Evolutionary conservation across 92 coral and sea anemone genomes (phyloP).

Genomic region (Palythoa caribaeorum): DNA sequence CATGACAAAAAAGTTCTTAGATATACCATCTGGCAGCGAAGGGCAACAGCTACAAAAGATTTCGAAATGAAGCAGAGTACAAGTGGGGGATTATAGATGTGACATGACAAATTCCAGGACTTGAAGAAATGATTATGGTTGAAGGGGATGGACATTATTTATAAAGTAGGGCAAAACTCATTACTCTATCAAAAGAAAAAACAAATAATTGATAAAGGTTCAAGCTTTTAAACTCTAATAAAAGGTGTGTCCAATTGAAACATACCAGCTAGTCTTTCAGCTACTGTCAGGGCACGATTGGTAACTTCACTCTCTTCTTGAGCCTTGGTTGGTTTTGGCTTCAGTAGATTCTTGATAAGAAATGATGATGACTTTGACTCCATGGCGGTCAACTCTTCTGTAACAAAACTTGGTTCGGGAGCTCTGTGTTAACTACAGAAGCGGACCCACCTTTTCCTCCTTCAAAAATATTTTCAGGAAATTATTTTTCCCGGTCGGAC

Average conservation of each 20-base stretch:
- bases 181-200: slow-evolving; percentile 16
- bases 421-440: slow-evolving; percentile 22
- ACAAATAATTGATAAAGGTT: background rate
- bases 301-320: slow-evolving; percentile 39
- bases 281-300: slow-evolving; percentile 43
- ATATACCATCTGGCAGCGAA: background rate
- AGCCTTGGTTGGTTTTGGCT: slow-evolving; percentile 21
- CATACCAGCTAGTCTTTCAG: slow-evolving; percentile 49
- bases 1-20: background rate
- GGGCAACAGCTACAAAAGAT: background rate
- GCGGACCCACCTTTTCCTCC: slow-evolving; percentile 48
- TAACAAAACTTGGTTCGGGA: background rate
- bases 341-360: slow-evolving; percentile 37
- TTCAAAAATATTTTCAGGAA: slow-evolving; percentile 35
- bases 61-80: background rate
- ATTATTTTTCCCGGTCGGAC: slow-evolving; percentile 41
- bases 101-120: slow-evolving; percentile 40
- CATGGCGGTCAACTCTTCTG: slow-evolving; percentile 17
- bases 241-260: slow-evolving; percentile 25
- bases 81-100: background rate
- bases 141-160: background rate
- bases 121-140: background rate
- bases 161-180: slow-evolving; percentile 11
- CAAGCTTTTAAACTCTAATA: background rate
- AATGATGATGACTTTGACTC: slow-evolving; percentile 43